Percentiles rank a stretch among this genome's conserved stretches.
Evolutionary conservation across 2,113 vertebrate genomes (phyloP).

Genomic region (Cercopithecus mona): DNA sequence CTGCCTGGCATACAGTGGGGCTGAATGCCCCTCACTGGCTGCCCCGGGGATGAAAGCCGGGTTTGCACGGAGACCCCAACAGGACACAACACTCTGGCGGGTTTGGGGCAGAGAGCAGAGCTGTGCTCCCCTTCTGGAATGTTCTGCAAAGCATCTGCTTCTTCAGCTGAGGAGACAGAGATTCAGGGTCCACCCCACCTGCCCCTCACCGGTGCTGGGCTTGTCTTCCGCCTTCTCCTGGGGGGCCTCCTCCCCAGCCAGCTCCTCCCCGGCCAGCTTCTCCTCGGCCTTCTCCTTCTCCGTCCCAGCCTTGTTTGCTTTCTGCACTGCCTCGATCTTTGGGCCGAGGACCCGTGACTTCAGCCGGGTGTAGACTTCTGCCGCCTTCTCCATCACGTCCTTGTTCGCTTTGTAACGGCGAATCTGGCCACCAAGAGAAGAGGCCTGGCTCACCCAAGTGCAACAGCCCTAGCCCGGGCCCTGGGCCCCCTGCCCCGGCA

Average conservation of each 20-base stretch:
- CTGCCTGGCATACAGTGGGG: neutral
- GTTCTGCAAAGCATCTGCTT: neutral
- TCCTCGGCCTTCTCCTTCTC: conserved; percentile 84
- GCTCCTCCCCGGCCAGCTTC: conserved; percentile 83
- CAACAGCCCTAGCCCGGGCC: accelerated
- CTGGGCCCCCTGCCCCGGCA: accelerated
- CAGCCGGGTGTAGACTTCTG: conserved; percentile 94
- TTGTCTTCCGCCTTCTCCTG: conserved; percentile 83
- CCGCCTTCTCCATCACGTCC: conserved; percentile 97
- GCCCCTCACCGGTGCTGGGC: conserved; percentile 66
- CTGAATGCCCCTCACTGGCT: too few species aligned
- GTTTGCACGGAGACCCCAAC: too few species aligned
- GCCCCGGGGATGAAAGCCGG: neutral
- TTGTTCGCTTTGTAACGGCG: conserved; percentile 97
- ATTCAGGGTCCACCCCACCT: accelerated
- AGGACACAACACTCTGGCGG: accelerated
- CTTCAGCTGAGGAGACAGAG: neutral
- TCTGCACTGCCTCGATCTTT: conserved; percentile 88
- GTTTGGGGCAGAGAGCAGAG: accelerated
- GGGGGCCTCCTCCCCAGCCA: conserved; percentile 79
- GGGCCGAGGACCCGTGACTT: conserved; percentile 95
- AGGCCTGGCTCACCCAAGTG: neutral
- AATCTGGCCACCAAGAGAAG: conserved; percentile 84
- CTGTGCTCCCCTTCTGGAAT: neutral
- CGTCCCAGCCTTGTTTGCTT: conserved; percentile 73